phyloP scores from a whole-genome alignment of 1,140 invertebrate species.

The Pachypeltis micranthus region DNA sequence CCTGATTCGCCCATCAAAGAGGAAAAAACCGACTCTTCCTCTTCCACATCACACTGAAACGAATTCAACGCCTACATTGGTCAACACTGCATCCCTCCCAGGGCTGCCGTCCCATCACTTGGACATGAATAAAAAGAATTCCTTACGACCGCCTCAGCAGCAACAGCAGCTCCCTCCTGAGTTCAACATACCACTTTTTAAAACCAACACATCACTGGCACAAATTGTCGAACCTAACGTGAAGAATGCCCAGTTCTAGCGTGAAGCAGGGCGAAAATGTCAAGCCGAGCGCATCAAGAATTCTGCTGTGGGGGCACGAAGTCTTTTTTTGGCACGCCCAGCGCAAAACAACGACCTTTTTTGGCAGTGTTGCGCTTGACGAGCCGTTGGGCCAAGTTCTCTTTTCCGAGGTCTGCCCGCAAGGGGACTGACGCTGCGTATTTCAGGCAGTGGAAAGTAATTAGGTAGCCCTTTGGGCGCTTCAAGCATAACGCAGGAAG shows the following conservation, averaged over 20 bases:
- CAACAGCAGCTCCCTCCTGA: slow-evolving; percentile 33
- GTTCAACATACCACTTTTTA: slow-evolving; percentile 30
- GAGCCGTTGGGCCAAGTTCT: too few species aligned
- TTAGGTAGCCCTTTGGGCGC: too few species aligned
- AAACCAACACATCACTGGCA: slow-evolving; percentile 18
- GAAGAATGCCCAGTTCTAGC: slow-evolving; percentile 81
- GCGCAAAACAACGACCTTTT: too few species aligned
- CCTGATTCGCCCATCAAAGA: slow-evolving; percentile 23
- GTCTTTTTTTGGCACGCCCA: too few species aligned
- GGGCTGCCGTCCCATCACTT: not conserved
- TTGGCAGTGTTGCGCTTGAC: too few species aligned
- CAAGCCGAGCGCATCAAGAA: too few species aligned
- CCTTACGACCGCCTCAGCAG: slow-evolving; percentile 32
- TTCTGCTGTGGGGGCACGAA: too few species aligned
- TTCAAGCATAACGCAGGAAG: too few species aligned
- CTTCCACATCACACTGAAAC: slow-evolving; percentile 19
- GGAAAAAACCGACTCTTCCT: slow-evolving; percentile 18
- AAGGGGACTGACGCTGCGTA: too few species aligned
- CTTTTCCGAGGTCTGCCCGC: too few species aligned
- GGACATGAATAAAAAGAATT: slow-evolving; percentile 34
- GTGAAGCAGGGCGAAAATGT: too few species aligned
- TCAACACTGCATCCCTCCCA: slow-evolving; percentile 5
- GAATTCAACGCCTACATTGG: slow-evolving; percentile 24
- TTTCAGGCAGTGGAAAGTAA: too few species aligned
- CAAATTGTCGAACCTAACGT: slow-evolving; percentile 39